phyloP scores from a whole-genome alignment of 2,888 invertebrate species.

The Lasioglossum oenotherae region DNA sequence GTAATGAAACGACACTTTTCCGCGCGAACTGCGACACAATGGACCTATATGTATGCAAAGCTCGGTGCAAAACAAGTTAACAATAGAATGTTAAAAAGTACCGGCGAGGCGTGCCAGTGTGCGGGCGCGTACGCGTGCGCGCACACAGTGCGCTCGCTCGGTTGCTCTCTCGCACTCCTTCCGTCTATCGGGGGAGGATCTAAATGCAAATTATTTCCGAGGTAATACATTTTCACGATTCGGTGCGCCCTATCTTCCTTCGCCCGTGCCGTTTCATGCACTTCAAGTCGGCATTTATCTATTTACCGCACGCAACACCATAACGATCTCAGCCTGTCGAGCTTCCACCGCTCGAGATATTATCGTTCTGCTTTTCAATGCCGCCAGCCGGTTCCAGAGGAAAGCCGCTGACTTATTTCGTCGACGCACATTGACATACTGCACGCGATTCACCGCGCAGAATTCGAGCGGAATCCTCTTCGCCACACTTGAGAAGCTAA shows the following conservation, averaged over 20 bases:
- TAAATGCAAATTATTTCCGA: slow-evolving; percentile 66
- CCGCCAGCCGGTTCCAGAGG: slow-evolving; percentile 28
- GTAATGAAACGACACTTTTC: slow-evolving; percentile 14
- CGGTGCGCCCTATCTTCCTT: slow-evolving; percentile 45
- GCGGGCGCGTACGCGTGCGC: background rate
- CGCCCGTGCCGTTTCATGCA: slow-evolving; percentile 48
- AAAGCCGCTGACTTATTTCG: slow-evolving; percentile 48
- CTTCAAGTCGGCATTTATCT: slow-evolving; percentile 61
- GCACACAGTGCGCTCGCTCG: background rate
- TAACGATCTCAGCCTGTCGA: slow-evolving; percentile 37
- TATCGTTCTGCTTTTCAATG: slow-evolving; percentile 48
- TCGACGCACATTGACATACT: slow-evolving; percentile 16
- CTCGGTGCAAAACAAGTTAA: background rate
- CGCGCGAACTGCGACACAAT: background rate
- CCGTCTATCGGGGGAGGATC: slow-evolving; percentile 56
- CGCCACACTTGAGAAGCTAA: background rate
- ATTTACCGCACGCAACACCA: slow-evolving; percentile 58
- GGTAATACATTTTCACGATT: slow-evolving; percentile 63
- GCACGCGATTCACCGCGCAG: slow-evolving; percentile 18
- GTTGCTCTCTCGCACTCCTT: background rate
- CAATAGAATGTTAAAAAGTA: slow-evolving; percentile 32
- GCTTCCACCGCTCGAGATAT: slow-evolving; percentile 33
- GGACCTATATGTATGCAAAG: slow-evolving; percentile 8
- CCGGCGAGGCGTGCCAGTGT: background rate
- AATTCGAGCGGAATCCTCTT: background rate